A percentile compares a stretch with the other conserved stretches of the same genome.
phyloP scores from a whole-genome alignment of 2,113 vertebrate species.

The Corythaixoides concolor region DNA sequence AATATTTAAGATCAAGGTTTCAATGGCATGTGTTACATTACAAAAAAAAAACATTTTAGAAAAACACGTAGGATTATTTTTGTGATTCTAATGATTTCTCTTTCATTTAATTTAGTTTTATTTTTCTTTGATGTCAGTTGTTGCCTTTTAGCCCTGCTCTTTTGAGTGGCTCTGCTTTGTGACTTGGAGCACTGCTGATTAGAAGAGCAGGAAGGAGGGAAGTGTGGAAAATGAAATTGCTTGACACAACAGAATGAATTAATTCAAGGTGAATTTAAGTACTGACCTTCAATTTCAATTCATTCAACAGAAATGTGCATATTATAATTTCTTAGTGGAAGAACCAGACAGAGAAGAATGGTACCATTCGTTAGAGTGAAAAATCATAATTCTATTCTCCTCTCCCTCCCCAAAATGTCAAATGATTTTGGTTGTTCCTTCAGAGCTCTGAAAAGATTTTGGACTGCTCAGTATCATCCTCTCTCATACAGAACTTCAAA shows the following conservation, averaged over 20 bases:
- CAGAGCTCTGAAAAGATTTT: not conserved
- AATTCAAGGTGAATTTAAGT: conserved; percentile 12
- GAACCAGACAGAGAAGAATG: not conserved
- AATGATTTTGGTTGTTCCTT: not conserved
- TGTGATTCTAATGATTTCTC: not conserved
- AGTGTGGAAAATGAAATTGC: not conserved
- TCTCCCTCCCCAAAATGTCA: not conserved
- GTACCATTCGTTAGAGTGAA: not conserved
- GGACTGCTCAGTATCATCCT: not conserved
- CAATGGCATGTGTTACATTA: not conserved
- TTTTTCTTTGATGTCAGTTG: not conserved
- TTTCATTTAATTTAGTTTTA: not conserved
- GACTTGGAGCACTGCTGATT: not conserved
- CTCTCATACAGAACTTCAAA: not conserved
- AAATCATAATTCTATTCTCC: not conserved
- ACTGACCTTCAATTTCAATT: not conserved
- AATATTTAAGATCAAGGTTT: not conserved
- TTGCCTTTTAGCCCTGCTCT: not conserved
- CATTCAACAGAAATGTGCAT: not conserved
- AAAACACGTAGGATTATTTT: not conserved
- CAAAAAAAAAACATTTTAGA: not conserved
- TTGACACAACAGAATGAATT: not conserved
- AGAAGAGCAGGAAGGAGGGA: not conserved
- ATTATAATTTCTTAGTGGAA: not conserved
- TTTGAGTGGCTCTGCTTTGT: not conserved